A percentile compares a stretch with the other conserved stretches of the same genome.
Conservation (phyloP, 2,888 invertebrate species). For the Xiphydria camelus region DNA sequence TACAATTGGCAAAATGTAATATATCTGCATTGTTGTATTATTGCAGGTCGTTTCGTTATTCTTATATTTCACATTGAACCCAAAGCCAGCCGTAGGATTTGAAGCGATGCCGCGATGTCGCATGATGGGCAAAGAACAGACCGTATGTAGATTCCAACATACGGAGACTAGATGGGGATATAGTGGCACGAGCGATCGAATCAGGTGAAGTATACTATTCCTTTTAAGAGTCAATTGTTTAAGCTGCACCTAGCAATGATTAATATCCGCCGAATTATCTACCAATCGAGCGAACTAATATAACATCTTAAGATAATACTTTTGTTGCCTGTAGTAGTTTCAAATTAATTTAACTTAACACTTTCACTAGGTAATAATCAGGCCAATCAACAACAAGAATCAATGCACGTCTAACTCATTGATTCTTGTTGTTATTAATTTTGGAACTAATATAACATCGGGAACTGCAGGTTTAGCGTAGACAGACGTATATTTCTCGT, state of each 20-base stretch:
- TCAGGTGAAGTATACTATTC: constrained; percentile 59
- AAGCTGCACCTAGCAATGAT: too few relatives aligned
- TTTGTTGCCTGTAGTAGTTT: too few relatives aligned
- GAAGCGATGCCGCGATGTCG: constrained; percentile 74
- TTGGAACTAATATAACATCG: too few relatives aligned
- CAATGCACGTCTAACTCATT: too few relatives aligned
- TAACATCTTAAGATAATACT: too few relatives aligned
- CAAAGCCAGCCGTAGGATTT: constrained; percentile 75
- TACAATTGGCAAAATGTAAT: background rate
- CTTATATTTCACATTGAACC: constrained; percentile 73
- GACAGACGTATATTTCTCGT: constrained; percentile 81
- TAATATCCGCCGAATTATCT: too few relatives aligned
- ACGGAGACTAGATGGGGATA: constrained; percentile 84
- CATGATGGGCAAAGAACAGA: constrained; percentile 78
- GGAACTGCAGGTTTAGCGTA: constrained; percentile 70
- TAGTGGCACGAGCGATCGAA: constrained; percentile 79
- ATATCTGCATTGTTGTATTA: background rate
- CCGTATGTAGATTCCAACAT: constrained; percentile 74
- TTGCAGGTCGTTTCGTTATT: constrained; percentile 69
- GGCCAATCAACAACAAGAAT: too few relatives aligned
- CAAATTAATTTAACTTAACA: too few relatives aligned
- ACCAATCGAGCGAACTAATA: too few relatives aligned
- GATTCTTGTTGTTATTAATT: too few relatives aligned
- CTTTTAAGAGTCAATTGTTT: too few relatives aligned
- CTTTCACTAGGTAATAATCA: too few relatives aligned